phyloP scores from a whole-genome alignment of 1,140 invertebrate genomes.

The Gonatopus flavifemur region DNA sequence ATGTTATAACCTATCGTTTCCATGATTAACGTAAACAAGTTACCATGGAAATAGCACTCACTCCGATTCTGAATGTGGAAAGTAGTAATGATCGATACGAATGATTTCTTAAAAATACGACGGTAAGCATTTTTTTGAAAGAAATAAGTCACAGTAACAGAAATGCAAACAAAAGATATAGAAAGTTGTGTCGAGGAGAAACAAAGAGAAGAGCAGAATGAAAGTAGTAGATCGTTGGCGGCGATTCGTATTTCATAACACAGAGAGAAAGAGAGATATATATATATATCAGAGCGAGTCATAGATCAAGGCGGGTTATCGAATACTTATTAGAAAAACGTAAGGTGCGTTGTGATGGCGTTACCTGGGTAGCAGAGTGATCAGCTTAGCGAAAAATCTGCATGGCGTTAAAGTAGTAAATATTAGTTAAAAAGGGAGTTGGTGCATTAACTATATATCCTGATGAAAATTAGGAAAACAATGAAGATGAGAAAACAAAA shows the following conservation, averaged over 20 bases:
- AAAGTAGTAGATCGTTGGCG: background rate
- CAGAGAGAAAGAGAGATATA: background rate
- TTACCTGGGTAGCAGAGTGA: slow-evolving; percentile 59
- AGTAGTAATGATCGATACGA: no score
- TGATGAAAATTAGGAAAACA: slow-evolving; percentile 36
- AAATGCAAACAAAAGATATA: slow-evolving; percentile 3
- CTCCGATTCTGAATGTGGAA: no score
- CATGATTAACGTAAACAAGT: no score
- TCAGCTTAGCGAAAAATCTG: slow-evolving; percentile 61
- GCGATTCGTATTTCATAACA: background rate
- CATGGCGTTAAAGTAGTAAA: slow-evolving; percentile 58
- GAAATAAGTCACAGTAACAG: background rate
- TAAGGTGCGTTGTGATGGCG: slow-evolving; percentile 57
- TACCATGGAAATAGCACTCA: no score
- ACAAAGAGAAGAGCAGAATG: background rate
- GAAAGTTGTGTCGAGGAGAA: slow-evolving; percentile 4
- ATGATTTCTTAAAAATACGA: no score
- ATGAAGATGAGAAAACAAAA: slow-evolving; percentile 36
- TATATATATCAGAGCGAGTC: no score
- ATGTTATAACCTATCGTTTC: no score
- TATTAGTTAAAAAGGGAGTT: slow-evolving; percentile 55
- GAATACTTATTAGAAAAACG: slow-evolving; percentile 40
- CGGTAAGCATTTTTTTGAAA: no score
- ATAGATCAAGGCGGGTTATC: background rate
- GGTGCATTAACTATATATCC: slow-evolving; percentile 52